phyloP scores from a whole-genome alignment of 2,113 vertebrate species.

The Hypanus sabinus region DNA sequence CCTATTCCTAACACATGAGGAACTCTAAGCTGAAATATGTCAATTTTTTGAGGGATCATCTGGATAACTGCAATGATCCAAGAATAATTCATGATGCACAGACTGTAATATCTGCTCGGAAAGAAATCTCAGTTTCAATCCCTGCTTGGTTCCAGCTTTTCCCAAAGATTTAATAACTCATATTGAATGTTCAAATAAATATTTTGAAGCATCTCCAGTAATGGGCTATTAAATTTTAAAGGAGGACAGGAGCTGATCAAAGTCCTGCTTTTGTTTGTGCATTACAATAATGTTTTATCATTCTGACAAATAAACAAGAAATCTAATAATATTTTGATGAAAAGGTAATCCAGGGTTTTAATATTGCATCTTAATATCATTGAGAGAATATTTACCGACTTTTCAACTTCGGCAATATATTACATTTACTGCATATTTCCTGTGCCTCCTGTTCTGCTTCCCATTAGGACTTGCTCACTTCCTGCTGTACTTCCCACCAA shows the following conservation, averaged over 20 bases:
- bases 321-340: not conserved
- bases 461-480: too few relatives aligned
- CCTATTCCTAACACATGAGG: not conserved
- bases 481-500: too few relatives aligned
- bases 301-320: not conserved
- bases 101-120: not conserved
- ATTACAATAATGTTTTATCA: not conserved
- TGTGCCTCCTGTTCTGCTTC: too few relatives aligned
- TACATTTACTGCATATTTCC: not conserved
- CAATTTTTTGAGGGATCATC: not conserved
- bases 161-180: not conserved
- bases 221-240: not conserved
- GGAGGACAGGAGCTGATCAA: not conserved
- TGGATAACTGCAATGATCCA: not conserved
- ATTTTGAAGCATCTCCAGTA: not conserved
- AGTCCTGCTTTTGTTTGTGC: not conserved
- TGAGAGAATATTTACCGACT: not conserved
- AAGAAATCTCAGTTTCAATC: not conserved
- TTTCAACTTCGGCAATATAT: not conserved
- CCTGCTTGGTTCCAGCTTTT: not conserved
- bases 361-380: not conserved
- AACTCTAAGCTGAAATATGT: not conserved
- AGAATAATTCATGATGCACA: not conserved
- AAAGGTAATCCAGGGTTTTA: not conserved
- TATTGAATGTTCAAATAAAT: not conserved